A percentile compares a stretch with the other conserved stretches of the same genome.
phyloP scores from a whole-genome alignment of 2,113 vertebrate genomes.

The Oxygymnocypris stewartii region DNA sequence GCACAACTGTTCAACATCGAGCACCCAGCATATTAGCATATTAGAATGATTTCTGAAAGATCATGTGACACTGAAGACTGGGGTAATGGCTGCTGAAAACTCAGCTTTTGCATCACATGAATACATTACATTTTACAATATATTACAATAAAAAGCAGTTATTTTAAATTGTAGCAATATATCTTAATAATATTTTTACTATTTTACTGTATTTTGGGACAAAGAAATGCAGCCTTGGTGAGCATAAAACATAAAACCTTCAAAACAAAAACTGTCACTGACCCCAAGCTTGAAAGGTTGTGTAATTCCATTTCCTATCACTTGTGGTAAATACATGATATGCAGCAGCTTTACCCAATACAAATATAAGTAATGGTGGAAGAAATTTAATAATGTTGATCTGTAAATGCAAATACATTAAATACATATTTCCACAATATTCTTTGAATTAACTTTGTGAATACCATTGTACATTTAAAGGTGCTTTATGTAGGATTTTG shows the following conservation, averaged over 20 bases:
- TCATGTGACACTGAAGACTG: too few species aligned
- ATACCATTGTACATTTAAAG: neutral
- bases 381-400: neutral
- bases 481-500: too few species aligned
- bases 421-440: neutral
- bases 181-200: neutral
- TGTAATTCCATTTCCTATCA: neutral
- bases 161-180: too few species aligned
- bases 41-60: too few species aligned
- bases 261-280: neutral
- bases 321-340: neutral
- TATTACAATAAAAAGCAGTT: too few species aligned
- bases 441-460: neutral
- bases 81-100: too few species aligned
- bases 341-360: neutral
- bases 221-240: neutral
- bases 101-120: too few species aligned
- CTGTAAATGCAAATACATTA: neutral
- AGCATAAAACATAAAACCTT: neutral
- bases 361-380: neutral
- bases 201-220: neutral
- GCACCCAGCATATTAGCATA: too few species aligned
- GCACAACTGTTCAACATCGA: too few species aligned
- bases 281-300: neutral
- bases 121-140: too few species aligned